A percentile compares a stretch with the other conserved stretches of the same genome.
These are phyloP conservation scores for Ophonus ardosiacus DNA, from an alignment of 2,888 invertebrate genomes.

Conservation along the genomic window DNA sequence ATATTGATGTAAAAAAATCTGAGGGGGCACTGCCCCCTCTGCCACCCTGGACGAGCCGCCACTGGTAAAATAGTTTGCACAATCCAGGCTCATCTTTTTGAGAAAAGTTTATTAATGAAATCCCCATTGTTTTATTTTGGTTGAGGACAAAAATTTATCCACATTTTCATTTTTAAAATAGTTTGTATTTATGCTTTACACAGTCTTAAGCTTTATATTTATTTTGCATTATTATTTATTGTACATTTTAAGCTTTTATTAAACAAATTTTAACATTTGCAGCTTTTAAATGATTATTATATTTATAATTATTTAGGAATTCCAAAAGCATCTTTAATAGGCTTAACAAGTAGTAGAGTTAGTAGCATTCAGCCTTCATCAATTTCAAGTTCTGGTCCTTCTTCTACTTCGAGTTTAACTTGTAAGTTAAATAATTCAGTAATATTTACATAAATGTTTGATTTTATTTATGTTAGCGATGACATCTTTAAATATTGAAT, in stretches of 20 bases:
- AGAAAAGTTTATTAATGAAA: too few species aligned
- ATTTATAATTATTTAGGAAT: constrained; percentile 79
- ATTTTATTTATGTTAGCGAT: constrained; percentile 76
- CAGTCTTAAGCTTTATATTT: not conserved
- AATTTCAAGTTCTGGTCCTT: constrained; percentile 85
- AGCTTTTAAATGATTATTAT: not conserved
- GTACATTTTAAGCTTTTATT: not conserved
- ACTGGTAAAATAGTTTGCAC: too few species aligned
- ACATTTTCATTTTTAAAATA: not conserved
- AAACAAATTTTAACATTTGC: not conserved
- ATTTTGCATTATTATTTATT: not conserved
- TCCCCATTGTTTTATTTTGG: not conserved
- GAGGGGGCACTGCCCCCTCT: too few species aligned
- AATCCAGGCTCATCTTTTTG: too few species aligned
- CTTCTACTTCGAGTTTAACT: constrained; percentile 82
- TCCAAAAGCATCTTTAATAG: constrained; percentile 88
- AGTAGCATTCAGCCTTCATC: constrained; percentile 82
- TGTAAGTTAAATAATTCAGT: constrained; percentile 76
- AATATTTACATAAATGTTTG: not conserved
- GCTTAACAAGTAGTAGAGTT: constrained; percentile 85
- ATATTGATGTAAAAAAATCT: too few species aligned
- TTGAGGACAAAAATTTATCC: not conserved
- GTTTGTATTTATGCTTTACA: not conserved
- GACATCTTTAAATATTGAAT: constrained; percentile 77
- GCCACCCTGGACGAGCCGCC: too few species aligned